A percentile compares a stretch with the other conserved stretches of the same genome.
Conservation (phyloP, 2,797 vertebrate genomes). For the Botia almorhae region DNA sequence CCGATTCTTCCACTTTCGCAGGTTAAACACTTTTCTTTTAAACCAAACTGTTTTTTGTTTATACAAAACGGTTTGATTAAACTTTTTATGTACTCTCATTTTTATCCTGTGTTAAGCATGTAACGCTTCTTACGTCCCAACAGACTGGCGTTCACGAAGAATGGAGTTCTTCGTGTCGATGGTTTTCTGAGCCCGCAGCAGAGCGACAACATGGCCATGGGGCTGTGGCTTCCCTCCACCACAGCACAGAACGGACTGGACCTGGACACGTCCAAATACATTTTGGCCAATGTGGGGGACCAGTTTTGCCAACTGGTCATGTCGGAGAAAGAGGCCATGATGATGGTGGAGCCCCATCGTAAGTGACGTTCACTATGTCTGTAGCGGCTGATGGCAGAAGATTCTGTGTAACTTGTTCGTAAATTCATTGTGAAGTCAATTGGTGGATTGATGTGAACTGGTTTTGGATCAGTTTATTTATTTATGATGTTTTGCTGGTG, state of each 20-base stretch:
- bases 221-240: conserved; percentile 93
- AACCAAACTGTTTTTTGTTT: not conserved
- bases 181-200: conserved; percentile 97
- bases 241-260: conserved; percentile 91
- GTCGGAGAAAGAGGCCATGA: conserved; percentile 99
- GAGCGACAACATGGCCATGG: conserved; percentile 96
- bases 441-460: too few species aligned
- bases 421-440: not conserved
- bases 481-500: too few species aligned
- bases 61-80: too few species aligned
- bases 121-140: not conserved
- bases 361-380: conserved; percentile 67
- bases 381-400: not conserved
- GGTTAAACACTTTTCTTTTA: conserved; percentile 70
- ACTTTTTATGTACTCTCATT: too few species aligned
- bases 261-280: conserved; percentile 98
- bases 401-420: not conserved
- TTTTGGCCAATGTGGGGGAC: conserved; percentile 97
- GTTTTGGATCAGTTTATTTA: too few species aligned
- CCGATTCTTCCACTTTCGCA: conserved; percentile 98
- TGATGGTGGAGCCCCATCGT: conserved; percentile 99
- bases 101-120: not conserved
- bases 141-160: conserved; percentile 96
- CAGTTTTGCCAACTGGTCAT: conserved; percentile 99
- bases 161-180: conserved; percentile 94